Evolutionary conservation across 2,797 vertebrate genomes (phyloP).

Genomic region (Eulemur coronatus): DNA sequence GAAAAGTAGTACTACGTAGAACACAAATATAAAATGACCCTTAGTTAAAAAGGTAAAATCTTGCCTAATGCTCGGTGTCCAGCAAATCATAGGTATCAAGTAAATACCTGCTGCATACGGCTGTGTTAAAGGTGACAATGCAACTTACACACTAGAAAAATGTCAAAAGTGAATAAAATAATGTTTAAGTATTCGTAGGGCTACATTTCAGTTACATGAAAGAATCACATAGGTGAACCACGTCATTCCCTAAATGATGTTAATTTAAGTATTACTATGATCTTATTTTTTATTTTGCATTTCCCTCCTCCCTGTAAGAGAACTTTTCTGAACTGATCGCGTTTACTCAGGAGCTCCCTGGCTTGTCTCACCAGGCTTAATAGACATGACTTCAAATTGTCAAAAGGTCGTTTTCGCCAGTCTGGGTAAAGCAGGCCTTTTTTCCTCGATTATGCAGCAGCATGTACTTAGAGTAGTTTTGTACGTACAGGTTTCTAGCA

Average conservation of each 20-base stretch:
- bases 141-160: neutral
- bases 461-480: neutral
- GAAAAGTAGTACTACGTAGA: neutral
- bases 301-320: neutral
- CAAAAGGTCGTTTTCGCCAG: neutral
- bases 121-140: neutral
- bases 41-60: neutral
- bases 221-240: neutral
- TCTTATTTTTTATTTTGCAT: neutral
- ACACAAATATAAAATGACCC: neutral
- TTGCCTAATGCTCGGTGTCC: neutral
- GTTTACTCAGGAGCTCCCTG: neutral
- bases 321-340: neutral
- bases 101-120: neutral
- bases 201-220: neutral
- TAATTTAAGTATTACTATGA: neutral
- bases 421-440: neutral
- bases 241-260: neutral
- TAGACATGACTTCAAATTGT: neutral
- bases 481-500: neutral
- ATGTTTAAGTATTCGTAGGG: neutral
- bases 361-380: neutral
- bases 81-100: neutral
- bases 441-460: neutral
- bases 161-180: neutral